Conservation (phyloP, 2,888 invertebrate genomes). For the Parascotia fuliginaria region DNA sequence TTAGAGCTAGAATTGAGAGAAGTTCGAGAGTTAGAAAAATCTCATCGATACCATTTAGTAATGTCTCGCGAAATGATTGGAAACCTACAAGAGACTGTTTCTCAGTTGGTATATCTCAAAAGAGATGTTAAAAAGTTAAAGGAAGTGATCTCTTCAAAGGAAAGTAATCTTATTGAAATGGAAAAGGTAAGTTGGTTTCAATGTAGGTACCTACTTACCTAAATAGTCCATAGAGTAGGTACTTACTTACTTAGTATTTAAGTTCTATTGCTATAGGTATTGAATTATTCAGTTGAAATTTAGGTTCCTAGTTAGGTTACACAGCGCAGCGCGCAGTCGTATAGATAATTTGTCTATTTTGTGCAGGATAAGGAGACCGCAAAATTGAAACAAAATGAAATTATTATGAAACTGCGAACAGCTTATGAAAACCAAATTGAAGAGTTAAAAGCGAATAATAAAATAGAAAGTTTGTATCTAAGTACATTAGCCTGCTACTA, state of each 20-base stretch:
- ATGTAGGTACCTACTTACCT: no score
- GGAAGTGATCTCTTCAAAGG: slow-evolving; percentile 64
- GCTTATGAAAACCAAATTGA: slow-evolving; percentile 66
- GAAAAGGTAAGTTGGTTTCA: slow-evolving; percentile 62
- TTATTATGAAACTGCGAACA: slow-evolving; percentile 54
- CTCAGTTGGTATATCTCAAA: slow-evolving; percentile 75
- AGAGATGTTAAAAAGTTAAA: slow-evolving; percentile 71
- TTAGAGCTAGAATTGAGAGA: slow-evolving; percentile 70
- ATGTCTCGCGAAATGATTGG: slow-evolving; percentile 78
- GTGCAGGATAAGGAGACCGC: slow-evolving; percentile 68
- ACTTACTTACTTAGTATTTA: no score
- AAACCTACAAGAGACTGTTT: slow-evolving; percentile 77
- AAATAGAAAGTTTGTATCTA: slow-evolving; percentile 65
- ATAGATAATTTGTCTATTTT: no score
- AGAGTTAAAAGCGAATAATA: slow-evolving; percentile 56
- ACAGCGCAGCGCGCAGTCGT: no score
- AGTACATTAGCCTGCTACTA: background rate
- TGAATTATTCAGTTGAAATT: no score
- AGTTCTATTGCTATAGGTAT: no score
- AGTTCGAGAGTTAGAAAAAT: slow-evolving; percentile 72
- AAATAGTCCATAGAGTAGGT: no score
- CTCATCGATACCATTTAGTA: slow-evolving; percentile 73
- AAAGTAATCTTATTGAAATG: slow-evolving; percentile 53
- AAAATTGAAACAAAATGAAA: slow-evolving; percentile 58
- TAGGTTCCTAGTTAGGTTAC: no score